Evolutionary conservation across 2,888 invertebrate genomes (phyloP).

Genomic region (Cerastoderma edule): DNA sequence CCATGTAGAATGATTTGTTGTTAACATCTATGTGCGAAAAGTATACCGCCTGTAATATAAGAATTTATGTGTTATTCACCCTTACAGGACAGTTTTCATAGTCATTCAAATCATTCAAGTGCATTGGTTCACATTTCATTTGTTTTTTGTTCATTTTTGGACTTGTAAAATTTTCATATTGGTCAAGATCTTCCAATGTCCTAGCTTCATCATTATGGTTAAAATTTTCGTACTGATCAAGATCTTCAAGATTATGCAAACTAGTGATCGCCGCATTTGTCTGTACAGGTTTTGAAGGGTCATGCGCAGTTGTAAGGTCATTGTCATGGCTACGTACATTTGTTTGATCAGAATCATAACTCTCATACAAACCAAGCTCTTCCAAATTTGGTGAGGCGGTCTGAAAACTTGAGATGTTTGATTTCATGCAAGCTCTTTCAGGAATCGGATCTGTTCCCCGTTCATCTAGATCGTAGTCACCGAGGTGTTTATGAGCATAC

Average conservation of each 20-base stretch:
- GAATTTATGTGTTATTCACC: too few relatives aligned
- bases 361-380: conserved; percentile 23
- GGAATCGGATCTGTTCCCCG: neutral
- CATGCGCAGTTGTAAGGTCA: neutral
- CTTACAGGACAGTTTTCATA: conserved; percentile 43
- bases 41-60: too few relatives aligned
- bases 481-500: conserved; percentile 4
- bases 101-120: conserved; percentile 30
- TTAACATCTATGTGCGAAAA: too few relatives aligned
- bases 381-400: neutral
- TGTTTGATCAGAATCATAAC: neutral
- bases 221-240: conserved; percentile 45
- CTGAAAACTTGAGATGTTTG: neutral
- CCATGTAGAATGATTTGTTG: too few relatives aligned
- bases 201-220: neutral
- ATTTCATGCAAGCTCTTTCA: neutral
- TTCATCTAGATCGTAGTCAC: neutral
- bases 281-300: neutral
- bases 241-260: conserved; percentile 22
- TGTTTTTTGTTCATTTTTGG: neutral
- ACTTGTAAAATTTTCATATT: conserved; percentile 21
- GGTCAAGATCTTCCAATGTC: conserved; percentile 23
- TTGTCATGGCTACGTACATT: too few relatives aligned
- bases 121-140: conserved; percentile 3
- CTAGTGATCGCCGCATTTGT: neutral